These are phyloP conservation scores for Rhinoraja longicauda DNA, from an alignment of 2,797 vertebrate species.

Conservation along the genomic window DNA sequence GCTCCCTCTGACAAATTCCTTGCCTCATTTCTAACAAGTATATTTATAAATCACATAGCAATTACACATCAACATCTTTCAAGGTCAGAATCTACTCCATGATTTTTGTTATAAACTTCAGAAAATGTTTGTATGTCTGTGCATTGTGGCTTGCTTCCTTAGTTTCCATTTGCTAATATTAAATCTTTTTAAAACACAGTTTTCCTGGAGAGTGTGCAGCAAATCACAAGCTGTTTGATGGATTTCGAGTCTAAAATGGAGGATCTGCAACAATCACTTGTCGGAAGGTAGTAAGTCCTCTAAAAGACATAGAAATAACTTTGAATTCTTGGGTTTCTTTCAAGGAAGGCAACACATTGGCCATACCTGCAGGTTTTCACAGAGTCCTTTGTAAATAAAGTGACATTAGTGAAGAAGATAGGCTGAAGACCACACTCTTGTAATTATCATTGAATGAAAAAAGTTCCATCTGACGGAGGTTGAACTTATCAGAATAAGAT, in stretches of 20 bases:
- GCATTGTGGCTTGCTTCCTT: neutral
- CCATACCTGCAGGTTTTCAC: neutral
- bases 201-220: neutral
- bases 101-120: neutral
- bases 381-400: neutral
- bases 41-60: neutral
- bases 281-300: neutral
- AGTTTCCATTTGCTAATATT: neutral
- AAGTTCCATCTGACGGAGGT: neutral
- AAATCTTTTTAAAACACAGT: neutral
- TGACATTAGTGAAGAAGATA: neutral
- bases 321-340: neutral
- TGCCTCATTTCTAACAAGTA: neutral
- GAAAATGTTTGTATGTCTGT: neutral
- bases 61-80: neutral
- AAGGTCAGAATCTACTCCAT: neutral
- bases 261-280: neutral
- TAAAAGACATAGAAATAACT: neutral
- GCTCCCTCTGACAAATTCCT: neutral
- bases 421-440: neutral
- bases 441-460: neutral
- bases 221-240: neutral
- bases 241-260: slow-evolving; percentile 33
- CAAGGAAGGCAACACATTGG: neutral
- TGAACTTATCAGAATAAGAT: neutral